Conservation (phyloP, 2,797 vertebrate species). For the Enteromius mattozi region DNA sequence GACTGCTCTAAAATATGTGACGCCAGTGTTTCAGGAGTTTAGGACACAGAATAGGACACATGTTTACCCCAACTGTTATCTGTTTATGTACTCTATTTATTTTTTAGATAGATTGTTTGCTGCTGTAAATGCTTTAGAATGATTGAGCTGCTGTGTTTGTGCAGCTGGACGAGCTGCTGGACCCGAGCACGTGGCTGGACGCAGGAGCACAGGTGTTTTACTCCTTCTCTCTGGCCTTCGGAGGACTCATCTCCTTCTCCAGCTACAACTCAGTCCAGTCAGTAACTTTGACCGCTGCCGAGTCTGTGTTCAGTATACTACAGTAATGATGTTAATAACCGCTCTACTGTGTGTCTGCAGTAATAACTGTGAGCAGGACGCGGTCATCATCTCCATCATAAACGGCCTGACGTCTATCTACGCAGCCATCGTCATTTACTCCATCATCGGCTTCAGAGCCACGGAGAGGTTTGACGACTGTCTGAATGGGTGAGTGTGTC, state of each 20-base stretch:
- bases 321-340: not conserved
- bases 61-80: no score
- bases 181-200: constrained; percentile 91
- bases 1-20: no score
- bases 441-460: constrained; percentile 95
- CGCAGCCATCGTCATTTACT: constrained; percentile 91
- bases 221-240: constrained; percentile 94
- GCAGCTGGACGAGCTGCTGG: constrained; percentile 83
- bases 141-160: not conserved
- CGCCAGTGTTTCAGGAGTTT: no score
- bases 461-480: constrained; percentile 87
- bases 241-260: constrained; percentile 96
- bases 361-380: constrained; percentile 94
- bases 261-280: constrained; percentile 96
- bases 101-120: no score
- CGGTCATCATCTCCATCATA: constrained; percentile 87
- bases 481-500: constrained; percentile 75
- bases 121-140: no score
- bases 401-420: constrained; percentile 92
- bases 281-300: constrained; percentile 63
- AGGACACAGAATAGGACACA: no score
- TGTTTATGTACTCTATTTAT: no score
- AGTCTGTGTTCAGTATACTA: not conserved
- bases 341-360: constrained; percentile 68
- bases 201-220: constrained; percentile 95